phyloP scores from a whole-genome alignment of 2,797 vertebrate genomes.

The Thripadectes ignobilis region DNA sequence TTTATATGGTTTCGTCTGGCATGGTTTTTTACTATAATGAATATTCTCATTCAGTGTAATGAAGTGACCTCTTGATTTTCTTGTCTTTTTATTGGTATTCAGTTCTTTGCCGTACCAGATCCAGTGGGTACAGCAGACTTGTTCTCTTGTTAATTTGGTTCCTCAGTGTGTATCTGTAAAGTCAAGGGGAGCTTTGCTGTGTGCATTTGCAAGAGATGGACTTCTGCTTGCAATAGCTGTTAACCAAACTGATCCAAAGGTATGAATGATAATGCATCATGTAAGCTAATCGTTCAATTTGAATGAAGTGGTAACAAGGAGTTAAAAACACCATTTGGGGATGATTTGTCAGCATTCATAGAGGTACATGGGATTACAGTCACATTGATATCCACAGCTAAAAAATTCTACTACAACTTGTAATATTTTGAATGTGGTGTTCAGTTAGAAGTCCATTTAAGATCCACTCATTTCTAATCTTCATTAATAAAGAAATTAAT shows the following conservation, averaged over 20 bases:
- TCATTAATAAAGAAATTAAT: neutral
- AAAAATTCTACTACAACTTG: neutral
- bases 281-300: neutral
- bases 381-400: neutral
- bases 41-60: neutral
- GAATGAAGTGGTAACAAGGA: neutral
- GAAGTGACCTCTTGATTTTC: neutral
- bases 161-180: slow-evolving; percentile 86
- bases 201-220: slow-evolving; percentile 88
- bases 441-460: neutral
- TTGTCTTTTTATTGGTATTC: neutral
- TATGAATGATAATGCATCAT: slow-evolving; percentile 17
- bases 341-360: neutral
- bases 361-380: neutral
- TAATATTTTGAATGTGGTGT: neutral
- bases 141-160: slow-evolving; percentile 74
- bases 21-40: fast-evolving
- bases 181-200: slow-evolving; percentile 88
- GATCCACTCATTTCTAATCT: neutral
- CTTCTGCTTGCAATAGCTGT: slow-evolving; percentile 84
- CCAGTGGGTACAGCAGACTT: slow-evolving; percentile 85
- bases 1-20: neutral
- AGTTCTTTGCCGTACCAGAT: slow-evolving; percentile 81
- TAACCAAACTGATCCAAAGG: slow-evolving; percentile 92
- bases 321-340: neutral